Base-by-base conservation (phyloP, 2,113 vertebrate species). In the Notothenia rossii region DNA sequence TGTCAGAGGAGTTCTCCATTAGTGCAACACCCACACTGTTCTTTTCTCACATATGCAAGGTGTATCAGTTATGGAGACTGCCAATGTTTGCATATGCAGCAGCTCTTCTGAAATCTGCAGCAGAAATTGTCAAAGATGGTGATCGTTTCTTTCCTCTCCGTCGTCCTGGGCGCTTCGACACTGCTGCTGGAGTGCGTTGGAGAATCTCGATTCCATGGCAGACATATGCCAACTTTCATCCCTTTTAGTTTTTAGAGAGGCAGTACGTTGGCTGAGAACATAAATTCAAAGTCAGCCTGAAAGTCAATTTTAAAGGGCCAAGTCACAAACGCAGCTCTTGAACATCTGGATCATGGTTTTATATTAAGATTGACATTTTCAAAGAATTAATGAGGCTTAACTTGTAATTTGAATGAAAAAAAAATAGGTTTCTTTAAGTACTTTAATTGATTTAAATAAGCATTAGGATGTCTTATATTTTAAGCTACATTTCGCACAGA, bases 211-310 rank as follows among this genome's bases (percentile, higher is more conserved):
- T 89, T 89, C 51, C 49, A 67, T 82, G 72, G 79, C 82, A 81
- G 72, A 72, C 79, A 75, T 65, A 91, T 86, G 88, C 87, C 90
- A 90, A 73, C 81, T 81, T 84, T 84, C 66, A 79, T 90, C 78
- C 59, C 71, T 75, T 88, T 75, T 74, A 83, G 77, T 74, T 86
- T 58, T 89, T 55, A 68, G 49, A 77, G 64, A 79, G 59, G 51
- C 59, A 60, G 66, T 15, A 25, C 40, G 54, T 76, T 85, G 59
- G 79, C 80, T 73, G 70, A 74, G 77, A 78, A 68, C 33, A 71
- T 67, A 75, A 68, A 87, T 85, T 90, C 45, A 86, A 85, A 89
- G n/a, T 51, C 36, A 87, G 76, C 58, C 51, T 64, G 48, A 69
- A 87, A 85, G 65, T 67, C 56, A 75, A n/a, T 87, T 76, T 84